Base-by-base conservation (phyloP, 2,113 vertebrate genomes). In the Theristicus caerulescens region DNA sequence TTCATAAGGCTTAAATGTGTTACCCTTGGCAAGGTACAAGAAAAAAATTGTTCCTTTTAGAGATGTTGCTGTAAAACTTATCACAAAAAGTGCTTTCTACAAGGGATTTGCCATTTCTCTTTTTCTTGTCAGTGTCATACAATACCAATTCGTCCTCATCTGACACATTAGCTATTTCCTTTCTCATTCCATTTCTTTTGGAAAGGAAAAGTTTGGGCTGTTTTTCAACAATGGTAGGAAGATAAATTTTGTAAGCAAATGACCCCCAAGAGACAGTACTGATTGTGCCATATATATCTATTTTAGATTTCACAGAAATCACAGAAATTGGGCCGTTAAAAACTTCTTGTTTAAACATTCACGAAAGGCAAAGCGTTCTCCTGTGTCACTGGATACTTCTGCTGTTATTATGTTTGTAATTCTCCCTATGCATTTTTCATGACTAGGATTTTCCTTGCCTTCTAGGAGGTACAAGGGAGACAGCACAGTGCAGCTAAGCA, bases 161-260 rank as follows among this genome's bases (percentile, higher is more conserved):
- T 94, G 91, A 90, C 62, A 40, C 67, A 66, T 88, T 77, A 86
- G 76, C 57, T 73, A 11, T 94, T 94, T 93, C 74, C 67, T 82
- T 78, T 94, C 67, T 27, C 42, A 11, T 85, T 94, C 57, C 40
- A 38, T 94, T 96, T 88, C 44, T 83, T 95, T 90, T 88, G 62
- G 88, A 82, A 84, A 69, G 61, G 38, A 88, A 69, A 69, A 42
- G 34, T 32, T 66, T 59, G 61, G 51, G 34, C 80, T 78, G 16
- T 59, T 92, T 93, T 95, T 95, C 65, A 91, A 10, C 61, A 82
- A 27, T 59, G 32, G 24, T 82, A 87, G 86, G 36, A 95, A 67
- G 76, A 95, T 81, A 96, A 71, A 91, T 96, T 84, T 78, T 87
- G 19, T 82, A 71, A 88, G 54, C 16, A 72, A 91, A 96, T 92